phyloP scores from a whole-genome alignment of 2,113 vertebrate species.

The Galemys pyrenaicus region DNA sequence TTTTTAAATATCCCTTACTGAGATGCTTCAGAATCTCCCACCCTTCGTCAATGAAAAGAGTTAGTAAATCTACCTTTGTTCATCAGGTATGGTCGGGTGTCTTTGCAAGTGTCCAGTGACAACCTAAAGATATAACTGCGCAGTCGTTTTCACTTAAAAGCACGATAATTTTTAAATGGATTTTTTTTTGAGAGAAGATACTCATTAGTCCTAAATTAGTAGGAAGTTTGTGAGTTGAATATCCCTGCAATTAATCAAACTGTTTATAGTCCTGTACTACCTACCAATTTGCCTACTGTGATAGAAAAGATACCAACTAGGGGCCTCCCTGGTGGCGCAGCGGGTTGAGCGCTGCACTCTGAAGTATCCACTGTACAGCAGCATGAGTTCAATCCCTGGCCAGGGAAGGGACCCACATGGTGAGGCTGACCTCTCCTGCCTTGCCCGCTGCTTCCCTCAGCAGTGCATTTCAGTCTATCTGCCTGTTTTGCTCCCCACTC shows the following conservation, averaged over 20 bases:
- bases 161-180: not conserved
- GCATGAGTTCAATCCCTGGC: too few species aligned
- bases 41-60: not conserved
- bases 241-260: not conserved
- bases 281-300: not conserved
- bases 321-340: too few species aligned
- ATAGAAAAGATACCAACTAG: too few species aligned
- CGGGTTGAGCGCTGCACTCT: too few species aligned
- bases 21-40: rapidly evolving
- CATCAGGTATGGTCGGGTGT: not conserved
- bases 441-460: too few species aligned
- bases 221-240: not conserved
- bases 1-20: not conserved
- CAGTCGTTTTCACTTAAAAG: not conserved
- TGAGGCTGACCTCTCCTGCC: too few species aligned
- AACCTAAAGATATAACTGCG: not conserved
- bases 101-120: not conserved
- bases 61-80: not conserved
- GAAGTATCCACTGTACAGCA: too few species aligned
- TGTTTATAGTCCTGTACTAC: rapidly evolving
- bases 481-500: too few species aligned
- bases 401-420: too few species aligned
- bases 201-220: not conserved
- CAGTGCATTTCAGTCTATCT: too few species aligned
- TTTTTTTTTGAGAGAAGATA: not conserved